Conservation (phyloP, 2,888 invertebrate species). For the Acronicta psi region DNA sequence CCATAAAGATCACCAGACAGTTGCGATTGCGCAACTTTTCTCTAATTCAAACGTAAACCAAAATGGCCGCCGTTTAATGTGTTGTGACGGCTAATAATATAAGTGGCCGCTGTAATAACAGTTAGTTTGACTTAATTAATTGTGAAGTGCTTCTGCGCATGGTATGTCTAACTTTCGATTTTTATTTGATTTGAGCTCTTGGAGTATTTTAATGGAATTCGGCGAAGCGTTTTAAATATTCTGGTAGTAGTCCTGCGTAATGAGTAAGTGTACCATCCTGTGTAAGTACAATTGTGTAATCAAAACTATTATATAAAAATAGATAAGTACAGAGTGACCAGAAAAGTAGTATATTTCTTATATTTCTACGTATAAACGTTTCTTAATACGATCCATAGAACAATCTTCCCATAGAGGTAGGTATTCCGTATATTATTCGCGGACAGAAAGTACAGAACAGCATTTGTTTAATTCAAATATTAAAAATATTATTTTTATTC, state of each 20-base stretch:
- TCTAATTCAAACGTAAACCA: constrained; percentile 52
- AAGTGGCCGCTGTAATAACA: constrained; percentile 82
- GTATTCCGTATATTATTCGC: too few relatives aligned
- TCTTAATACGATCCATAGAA: too few relatives aligned
- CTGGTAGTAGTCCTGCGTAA: constrained; percentile 1
- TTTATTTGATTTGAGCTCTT: constrained; percentile 50
- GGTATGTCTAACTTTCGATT: constrained; percentile 66
- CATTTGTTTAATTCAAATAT: too few relatives aligned
- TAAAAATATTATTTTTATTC: too few relatives aligned
- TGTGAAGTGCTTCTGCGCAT: constrained; percentile 70
- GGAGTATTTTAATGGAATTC: constrained; percentile 33
- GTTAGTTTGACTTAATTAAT: constrained; percentile 79
- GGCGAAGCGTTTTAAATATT: constrained; percentile 40
- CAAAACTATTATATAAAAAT: too few relatives aligned
- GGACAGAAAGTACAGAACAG: too few relatives aligned
- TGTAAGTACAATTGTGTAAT: too few relatives aligned
- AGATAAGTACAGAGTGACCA: too few relatives aligned
- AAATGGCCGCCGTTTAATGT: constrained; percentile 81
- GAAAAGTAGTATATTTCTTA: too few relatives aligned
- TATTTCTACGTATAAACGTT: too few relatives aligned
- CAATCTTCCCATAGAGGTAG: too few relatives aligned
- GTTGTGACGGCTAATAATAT: constrained; percentile 80
- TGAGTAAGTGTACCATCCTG: too few relatives aligned
- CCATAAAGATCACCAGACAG: not conserved
- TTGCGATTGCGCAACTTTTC: constrained; percentile 40